Conservation (phyloP, 2,113 vertebrate genomes). For the Vulpes lagopus region DNA sequence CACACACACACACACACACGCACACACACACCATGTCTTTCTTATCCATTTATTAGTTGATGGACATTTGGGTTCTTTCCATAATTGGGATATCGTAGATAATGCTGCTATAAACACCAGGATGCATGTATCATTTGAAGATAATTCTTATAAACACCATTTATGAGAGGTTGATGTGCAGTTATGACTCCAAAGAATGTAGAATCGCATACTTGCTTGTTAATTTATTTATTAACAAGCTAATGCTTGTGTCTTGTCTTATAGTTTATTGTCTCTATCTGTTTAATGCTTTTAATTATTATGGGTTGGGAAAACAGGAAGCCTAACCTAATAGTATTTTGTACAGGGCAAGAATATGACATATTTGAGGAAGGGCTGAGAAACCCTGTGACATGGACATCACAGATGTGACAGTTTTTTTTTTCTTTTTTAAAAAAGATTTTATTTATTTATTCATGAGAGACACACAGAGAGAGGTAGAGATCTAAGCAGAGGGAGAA, state of each 20-base stretch:
- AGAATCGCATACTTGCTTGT: not conserved
- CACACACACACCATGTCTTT: not conserved
- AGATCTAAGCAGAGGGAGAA: no score
- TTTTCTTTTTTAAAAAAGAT: no score
- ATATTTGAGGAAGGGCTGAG: not conserved
- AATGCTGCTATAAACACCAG: not conserved
- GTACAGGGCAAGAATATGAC: not conserved
- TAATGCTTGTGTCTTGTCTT: not conserved
- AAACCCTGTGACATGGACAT: not conserved
- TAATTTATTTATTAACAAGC: not conserved
- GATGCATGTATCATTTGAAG: not conserved
- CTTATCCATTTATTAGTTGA: not conserved
- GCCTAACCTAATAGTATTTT: not conserved
- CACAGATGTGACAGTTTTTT: not conserved
- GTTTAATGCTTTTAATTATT: not conserved
- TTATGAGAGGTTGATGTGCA: not conserved
- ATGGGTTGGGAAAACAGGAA: not conserved
- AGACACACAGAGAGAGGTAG: no score
- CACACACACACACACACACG: no score
- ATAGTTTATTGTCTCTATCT: not conserved
- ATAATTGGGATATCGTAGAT: not conserved
- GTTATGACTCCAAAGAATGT: not conserved
- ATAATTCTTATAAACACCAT: conserved; percentile 2
- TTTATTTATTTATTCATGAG: no score
- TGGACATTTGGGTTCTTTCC: not conserved